phyloP scores from a whole-genome alignment of 2,888 invertebrate species.

The Carpatolechia fugitivella region DNA sequence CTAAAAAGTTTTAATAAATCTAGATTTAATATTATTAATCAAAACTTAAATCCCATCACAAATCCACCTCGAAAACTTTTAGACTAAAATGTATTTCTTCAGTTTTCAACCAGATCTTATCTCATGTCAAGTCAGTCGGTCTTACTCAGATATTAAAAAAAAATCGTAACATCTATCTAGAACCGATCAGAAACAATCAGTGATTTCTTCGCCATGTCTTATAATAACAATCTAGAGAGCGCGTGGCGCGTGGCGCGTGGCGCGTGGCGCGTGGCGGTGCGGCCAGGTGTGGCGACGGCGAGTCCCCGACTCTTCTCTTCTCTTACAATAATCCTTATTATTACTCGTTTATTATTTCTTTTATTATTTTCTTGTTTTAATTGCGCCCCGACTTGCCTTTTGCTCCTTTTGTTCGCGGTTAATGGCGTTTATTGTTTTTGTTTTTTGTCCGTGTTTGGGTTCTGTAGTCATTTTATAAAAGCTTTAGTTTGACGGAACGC shows the following conservation, averaged over 20 bases:
- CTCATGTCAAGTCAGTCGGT: no score
- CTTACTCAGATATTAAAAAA: neutral
- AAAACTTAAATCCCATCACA: no score
- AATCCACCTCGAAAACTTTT: no score
- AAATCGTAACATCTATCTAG: neutral
- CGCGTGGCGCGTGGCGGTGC: slow-evolving; percentile 51
- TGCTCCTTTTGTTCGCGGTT: slow-evolving; percentile 74
- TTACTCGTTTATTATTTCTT: slow-evolving; percentile 73
- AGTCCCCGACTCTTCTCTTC: slow-evolving; percentile 51
- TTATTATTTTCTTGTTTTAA: slow-evolving; percentile 63
- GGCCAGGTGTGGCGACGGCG: slow-evolving; percentile 50
- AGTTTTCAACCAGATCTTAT: no score
- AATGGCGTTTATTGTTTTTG: slow-evolving; percentile 75
- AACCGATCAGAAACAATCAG: no score
- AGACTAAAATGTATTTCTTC: no score
- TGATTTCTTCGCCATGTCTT: no score
- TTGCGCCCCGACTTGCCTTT: slow-evolving; percentile 76
- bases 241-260: slow-evolving; percentile 12
- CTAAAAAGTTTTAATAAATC: no score
- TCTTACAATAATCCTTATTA: slow-evolving; percentile 75
- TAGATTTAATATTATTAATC: no score
- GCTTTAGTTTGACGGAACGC: no score
- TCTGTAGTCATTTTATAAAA: neutral
- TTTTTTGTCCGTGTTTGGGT: slow-evolving; percentile 2
- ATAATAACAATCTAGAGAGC: no score